These are phyloP conservation scores for Seira ritae DNA, from an alignment of 2,888 invertebrate genomes.

Conservation along the genomic window DNA sequence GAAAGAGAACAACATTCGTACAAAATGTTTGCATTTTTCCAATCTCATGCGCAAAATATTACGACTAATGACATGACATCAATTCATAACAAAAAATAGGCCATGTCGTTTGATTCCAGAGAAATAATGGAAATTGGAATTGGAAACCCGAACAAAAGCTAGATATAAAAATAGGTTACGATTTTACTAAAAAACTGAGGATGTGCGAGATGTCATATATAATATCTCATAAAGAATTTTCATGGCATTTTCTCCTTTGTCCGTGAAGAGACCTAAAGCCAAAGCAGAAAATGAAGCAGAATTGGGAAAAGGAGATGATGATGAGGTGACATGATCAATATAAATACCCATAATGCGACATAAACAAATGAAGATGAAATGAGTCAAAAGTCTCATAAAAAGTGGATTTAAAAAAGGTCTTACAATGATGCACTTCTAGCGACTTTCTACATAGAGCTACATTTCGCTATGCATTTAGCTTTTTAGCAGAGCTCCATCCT, in stretches of 20 bases:
- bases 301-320: background rate
- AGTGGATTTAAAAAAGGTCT: background rate
- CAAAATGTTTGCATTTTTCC: too few relatives aligned
- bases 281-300: background rate
- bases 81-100: too few relatives aligned
- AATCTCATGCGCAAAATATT: too few relatives aligned
- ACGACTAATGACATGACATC: too few relatives aligned
- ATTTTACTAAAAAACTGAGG: too few relatives aligned
- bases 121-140: too few relatives aligned
- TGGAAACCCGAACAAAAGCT: too few relatives aligned
- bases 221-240: constrained; percentile 1
- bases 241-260: background rate
- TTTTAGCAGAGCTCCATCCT: background rate
- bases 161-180: too few relatives aligned
- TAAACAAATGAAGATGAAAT: background rate
- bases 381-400: background rate
- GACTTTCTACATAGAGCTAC: background rate
- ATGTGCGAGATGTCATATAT: too few relatives aligned
- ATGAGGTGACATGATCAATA: background rate
- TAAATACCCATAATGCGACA: constrained; percentile 4
- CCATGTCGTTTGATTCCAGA: too few relatives aligned
- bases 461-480: background rate
- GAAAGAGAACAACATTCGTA: too few relatives aligned
- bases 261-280: background rate
- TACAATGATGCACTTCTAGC: background rate